These are phyloP conservation scores for Pogonophryne albipinna DNA, from an alignment of 2,797 vertebrate species.

Conservation along the genomic window DNA sequence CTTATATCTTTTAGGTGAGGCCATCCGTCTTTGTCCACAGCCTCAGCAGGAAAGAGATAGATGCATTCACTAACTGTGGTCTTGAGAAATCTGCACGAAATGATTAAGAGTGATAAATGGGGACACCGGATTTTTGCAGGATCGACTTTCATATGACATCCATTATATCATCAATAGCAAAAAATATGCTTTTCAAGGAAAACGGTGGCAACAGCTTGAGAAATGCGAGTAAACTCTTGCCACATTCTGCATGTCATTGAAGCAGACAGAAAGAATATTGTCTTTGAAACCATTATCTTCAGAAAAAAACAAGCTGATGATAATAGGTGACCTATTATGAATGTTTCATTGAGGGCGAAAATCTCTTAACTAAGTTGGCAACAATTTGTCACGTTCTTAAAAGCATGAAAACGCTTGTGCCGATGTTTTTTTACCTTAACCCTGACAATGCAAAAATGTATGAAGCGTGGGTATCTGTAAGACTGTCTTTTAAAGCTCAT, in stretches of 20 bases:
- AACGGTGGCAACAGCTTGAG: slow-evolving; percentile 24
- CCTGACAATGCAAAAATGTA: slow-evolving; percentile 44
- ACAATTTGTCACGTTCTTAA: slow-evolving; percentile 55
- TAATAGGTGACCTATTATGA: slow-evolving; percentile 49
- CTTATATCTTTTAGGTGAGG: slow-evolving; percentile 76
- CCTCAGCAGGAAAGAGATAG: slow-evolving; percentile 77
- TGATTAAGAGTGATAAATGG: slow-evolving; percentile 87
- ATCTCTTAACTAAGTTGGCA: slow-evolving; percentile 43
- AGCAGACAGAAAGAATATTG: slow-evolving; percentile 14
- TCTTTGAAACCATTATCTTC: slow-evolving; percentile 50
- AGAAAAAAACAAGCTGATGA: slow-evolving; percentile 18
- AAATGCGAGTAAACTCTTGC: slow-evolving; percentile 17
- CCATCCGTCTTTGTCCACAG: slow-evolving; percentile 80
- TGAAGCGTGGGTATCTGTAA: neutral
- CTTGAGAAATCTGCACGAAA: slow-evolving; percentile 86
- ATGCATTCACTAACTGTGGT: slow-evolving; percentile 85
- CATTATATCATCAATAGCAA: slow-evolving; percentile 70
- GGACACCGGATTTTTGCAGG: slow-evolving; percentile 58
- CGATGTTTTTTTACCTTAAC: slow-evolving; percentile 34
- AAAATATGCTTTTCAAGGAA: slow-evolving; percentile 45
- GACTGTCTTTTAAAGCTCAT: slow-evolving; percentile 7
- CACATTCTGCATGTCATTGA: slow-evolving; percentile 28
- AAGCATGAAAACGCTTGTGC: slow-evolving; percentile 27
- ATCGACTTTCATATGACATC: slow-evolving; percentile 70
- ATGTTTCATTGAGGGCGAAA: slow-evolving; percentile 54